phyloP scores from a whole-genome alignment of 2,888 invertebrate species.

The Apamea crenata region DNA sequence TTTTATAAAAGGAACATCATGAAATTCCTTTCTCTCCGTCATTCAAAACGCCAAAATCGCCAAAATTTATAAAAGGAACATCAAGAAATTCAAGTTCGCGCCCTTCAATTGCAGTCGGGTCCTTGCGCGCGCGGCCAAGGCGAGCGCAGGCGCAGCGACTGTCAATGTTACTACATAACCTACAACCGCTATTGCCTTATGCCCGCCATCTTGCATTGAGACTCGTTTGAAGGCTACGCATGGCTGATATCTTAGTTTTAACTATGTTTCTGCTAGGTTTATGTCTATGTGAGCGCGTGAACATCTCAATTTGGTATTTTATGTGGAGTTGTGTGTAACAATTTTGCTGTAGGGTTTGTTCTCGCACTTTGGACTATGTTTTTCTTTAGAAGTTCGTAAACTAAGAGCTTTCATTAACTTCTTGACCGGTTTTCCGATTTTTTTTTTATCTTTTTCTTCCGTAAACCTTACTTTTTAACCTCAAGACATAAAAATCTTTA shows the following conservation, averaged over 20 bases:
- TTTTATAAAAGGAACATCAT: not conserved
- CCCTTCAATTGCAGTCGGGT: constrained; percentile 77
- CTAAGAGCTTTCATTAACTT: not conserved
- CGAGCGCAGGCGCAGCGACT: constrained; percentile 78
- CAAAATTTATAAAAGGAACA: constrained; percentile 55
- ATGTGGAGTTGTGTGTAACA: not conserved
- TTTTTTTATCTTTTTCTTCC: not conserved
- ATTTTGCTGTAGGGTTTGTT: not conserved
- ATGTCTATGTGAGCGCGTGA: constrained; percentile 31
- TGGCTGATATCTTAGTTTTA: constrained; percentile 68
- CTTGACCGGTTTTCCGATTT: not conserved
- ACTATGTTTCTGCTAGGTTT: constrained; percentile 53
- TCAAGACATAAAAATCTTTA: not conserved
- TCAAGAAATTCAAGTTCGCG: constrained; percentile 72
- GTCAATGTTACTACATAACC: constrained; percentile 88
- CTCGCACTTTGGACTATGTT: not conserved
- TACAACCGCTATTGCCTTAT: constrained; percentile 73
- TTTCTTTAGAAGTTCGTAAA: not conserved
- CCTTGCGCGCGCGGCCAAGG: constrained; percentile 85
- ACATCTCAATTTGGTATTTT: constrained; percentile 33
- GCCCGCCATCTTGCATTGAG: constrained; percentile 81
- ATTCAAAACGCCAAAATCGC: not conserved
- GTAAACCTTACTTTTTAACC: not conserved
- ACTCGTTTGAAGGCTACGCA: constrained; percentile 75
- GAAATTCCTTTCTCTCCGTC: not conserved